Evolutionary conservation across 2,797 vertebrate species (phyloP).

Genomic region (Valencia hispanica): DNA sequence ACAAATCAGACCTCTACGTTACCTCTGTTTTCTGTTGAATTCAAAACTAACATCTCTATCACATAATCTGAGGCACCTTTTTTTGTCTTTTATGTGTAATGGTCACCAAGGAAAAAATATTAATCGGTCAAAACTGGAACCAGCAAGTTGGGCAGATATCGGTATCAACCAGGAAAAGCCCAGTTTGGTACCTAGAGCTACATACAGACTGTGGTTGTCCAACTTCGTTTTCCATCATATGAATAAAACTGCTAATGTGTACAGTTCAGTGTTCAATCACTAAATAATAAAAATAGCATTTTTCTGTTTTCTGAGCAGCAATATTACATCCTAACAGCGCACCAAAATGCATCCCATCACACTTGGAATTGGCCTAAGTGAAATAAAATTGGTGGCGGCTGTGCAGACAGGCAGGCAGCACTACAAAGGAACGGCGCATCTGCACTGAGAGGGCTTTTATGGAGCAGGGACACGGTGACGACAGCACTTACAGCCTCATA

Average conservation of each 20-base stretch:
- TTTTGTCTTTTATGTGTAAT: not conserved
- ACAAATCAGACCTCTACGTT: too few relatives aligned
- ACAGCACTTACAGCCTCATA: conserved; percentile 65
- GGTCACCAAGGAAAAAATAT: not conserved
- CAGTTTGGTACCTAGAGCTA: not conserved
- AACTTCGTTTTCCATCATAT: not conserved
- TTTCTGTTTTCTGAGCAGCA: not conserved
- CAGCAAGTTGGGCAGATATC: not conserved
- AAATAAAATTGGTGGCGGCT: conserved; percentile 40
- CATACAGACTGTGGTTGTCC: not conserved
- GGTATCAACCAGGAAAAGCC: not conserved
- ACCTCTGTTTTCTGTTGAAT: too few relatives aligned
- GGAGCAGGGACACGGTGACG: conserved; percentile 33
- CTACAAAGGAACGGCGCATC: conserved; percentile 15
- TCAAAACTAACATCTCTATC: not conserved
- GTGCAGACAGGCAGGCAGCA: conserved; percentile 31
- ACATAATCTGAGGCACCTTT: not conserved
- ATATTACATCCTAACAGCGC: conserved; percentile 18
- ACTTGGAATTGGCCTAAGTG: conserved; percentile 42
- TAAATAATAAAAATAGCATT: not conserved
- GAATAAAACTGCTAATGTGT: not conserved
- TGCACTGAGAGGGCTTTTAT: conserved; percentile 61
- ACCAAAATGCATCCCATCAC: not conserved
- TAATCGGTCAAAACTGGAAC: not conserved
- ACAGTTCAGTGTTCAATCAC: conserved; percentile 4